phyloP scores from a whole-genome alignment of 2,113 vertebrate genomes.

The Ictidomys tridecemlineatus region DNA sequence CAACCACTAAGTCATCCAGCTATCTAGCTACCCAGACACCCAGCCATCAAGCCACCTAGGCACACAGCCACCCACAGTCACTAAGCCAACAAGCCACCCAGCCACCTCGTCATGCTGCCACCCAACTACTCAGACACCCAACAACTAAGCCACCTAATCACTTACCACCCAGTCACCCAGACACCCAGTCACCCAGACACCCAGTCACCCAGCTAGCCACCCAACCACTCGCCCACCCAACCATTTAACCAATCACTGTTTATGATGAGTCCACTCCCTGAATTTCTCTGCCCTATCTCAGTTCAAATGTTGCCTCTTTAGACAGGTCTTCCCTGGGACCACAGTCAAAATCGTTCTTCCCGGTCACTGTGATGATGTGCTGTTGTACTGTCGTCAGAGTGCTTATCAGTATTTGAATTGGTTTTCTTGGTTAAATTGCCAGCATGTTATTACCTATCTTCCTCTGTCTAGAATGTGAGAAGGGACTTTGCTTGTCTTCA shows the following conservation, averaged over 20 bases:
- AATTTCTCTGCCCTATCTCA: background rate
- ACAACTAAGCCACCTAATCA: background rate
- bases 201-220: background rate
- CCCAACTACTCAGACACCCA: background rate
- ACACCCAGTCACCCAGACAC: background rate
- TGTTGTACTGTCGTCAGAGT: background rate
- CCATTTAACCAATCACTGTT: background rate
- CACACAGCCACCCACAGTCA: background rate
- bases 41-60: background rate
- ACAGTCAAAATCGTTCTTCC: background rate
- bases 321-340: background rate
- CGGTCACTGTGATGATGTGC: background rate
- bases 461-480: background rate
- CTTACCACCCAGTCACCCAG: background rate
- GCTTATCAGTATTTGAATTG: background rate
- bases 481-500: background rate
- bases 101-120: background rate
- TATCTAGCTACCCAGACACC: too few species aligned
- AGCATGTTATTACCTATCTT: background rate
- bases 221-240: background rate
- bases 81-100: background rate
- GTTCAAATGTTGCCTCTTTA: background rate
- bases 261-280: background rate
- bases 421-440: background rate
- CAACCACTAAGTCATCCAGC: background rate